Evolutionary conservation across 1,140 invertebrate genomes (phyloP), one percentile per base, ranked within the genome.

Genomic region (Drosophila miranda): DNA sequence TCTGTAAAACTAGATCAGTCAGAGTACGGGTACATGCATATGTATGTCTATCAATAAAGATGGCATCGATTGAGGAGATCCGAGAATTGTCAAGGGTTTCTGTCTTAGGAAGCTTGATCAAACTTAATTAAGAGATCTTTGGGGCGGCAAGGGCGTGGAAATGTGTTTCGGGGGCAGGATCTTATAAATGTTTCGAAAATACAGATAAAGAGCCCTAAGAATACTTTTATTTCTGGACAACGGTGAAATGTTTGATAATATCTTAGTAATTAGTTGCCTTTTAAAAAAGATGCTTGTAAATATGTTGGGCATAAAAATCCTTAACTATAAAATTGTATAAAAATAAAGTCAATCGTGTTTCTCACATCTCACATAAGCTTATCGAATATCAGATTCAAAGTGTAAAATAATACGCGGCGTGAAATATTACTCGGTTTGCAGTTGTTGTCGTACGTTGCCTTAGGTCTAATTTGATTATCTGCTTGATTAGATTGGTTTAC

Each of bases 401-500:
- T 14, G 16, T 44, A 45, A 75, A 61, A 58, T 72, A 62, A 59
- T 52, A 62, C 52, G 74, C 62, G 44, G 56, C 30, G 13, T 49
- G 53, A 46, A 41, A 66, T 41, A 38, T 46, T 42, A 42, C 11
- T 44, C 9, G 2, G 34, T 13, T 38, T 38, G 11, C 34, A 38
- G 11, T 55, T n/a, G 43, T 23, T 21, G 21, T 34, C 30, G 26
- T n/a, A 43, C 46, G 42, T 28, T 56, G 48, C 16, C 76, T 86
- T 86, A 86, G 43, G 19, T 75, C 54, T 86, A 78, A 44, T 68
- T 86, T 86, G 82, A 86, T 86, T 86, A 72, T 72, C 49, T 63
- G 82, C 81, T 87, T 86, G 82, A 86, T 86, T 86, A 87, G 78
- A 87, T 68, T 87, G 58, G 68, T 71, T 86, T 86, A 68, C 82